Conservation (phyloP, 1,140 invertebrate species). For the Polypedilum pembai region DNA sequence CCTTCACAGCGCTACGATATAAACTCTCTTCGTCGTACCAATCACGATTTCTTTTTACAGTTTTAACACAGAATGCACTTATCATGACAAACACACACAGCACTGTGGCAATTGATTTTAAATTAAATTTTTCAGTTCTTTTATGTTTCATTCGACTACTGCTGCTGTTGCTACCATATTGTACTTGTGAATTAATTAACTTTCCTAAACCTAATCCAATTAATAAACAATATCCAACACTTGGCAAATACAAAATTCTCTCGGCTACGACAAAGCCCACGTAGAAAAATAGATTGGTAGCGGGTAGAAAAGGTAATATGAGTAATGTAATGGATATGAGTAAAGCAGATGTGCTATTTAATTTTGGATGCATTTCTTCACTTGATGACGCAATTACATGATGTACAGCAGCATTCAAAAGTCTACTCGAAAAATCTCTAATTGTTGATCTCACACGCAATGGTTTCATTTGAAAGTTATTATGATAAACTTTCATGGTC, state of each 20-base stretch:
- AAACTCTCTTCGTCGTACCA: slow-evolving; percentile 90
- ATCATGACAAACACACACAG: slow-evolving; percentile 53
- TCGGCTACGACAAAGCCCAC: slow-evolving; percentile 97
- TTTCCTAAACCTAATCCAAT: slow-evolving; percentile 65
- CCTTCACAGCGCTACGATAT: slow-evolving; percentile 78
- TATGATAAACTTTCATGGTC: neutral
- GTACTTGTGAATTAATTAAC: slow-evolving; percentile 35
- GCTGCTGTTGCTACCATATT: slow-evolving; percentile 38
- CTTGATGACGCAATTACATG: neutral
- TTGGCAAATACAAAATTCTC: slow-evolving; percentile 88
- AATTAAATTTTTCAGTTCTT: slow-evolving; percentile 42
- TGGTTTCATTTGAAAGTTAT: neutral
- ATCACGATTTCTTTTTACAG: slow-evolving; percentile 75
- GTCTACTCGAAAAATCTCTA: neutral
- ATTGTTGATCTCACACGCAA: neutral
- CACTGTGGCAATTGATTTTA: slow-evolving; percentile 44
- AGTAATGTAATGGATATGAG: slow-evolving; percentile 66
- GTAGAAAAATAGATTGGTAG: slow-evolving; percentile 89
- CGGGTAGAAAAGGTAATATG: slow-evolving; percentile 85
- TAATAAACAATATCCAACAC: slow-evolving; percentile 88
- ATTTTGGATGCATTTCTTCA: neutral
- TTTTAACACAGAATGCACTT: slow-evolving; percentile 65
- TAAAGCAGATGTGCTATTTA: slow-evolving; percentile 44
- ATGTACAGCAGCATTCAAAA: neutral
- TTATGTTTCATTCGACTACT: slow-evolving; percentile 37